Evolutionary conservation across 2,888 invertebrate genomes (phyloP), one percentile per base, ranked within the genome.

Genomic region (Odontocolon sp.): DNA sequence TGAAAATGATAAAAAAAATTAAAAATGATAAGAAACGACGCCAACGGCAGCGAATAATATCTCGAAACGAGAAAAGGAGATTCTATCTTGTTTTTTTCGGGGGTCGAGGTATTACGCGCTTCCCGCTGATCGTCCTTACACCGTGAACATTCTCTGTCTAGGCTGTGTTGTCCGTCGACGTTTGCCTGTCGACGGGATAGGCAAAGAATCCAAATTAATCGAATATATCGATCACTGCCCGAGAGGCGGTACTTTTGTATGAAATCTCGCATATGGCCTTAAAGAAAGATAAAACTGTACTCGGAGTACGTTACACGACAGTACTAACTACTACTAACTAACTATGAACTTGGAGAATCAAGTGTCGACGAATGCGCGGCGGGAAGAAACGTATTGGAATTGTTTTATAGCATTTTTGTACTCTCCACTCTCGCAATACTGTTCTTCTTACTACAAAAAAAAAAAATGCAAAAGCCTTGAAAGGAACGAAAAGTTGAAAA

Each of bases 81-180:
- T 16, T 18, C 14, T 31, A 14, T 59, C n/a, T 14, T 50, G 14
- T 28, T 50, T 28, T 11, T 6, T 11, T 11, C 26, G 50, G 28
- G n/a, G 26, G 2, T 42, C n/a, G 6, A 31, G 28, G 59, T 18
- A 9, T n/a, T n/a, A n/a, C n/a, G n/a, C n/a, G n/a, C n/a, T n/a
- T n/a, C n/a, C n/a, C n/a, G n/a, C n/a, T 28, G 21, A 16, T 38
- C 47, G 70, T 83, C 83, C 81, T 80, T 80, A 85, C 84, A 88
- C 82, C 80, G 87, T 88, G 87, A 89, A 89, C 86, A 88, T 89
- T 88, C 85, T 88, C 87, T 87, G 83, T 85, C 82, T 81, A 84
- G 86, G 87, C 88, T 88, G 87, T 87, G 87, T 85, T 78, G 82
- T 80, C 83, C 81, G 61, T 42, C 45, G 56, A 63, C 33, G 83